Evolutionary conservation across 1,140 invertebrate genomes (phyloP).

Genomic region (Camponotus floridanus): DNA sequence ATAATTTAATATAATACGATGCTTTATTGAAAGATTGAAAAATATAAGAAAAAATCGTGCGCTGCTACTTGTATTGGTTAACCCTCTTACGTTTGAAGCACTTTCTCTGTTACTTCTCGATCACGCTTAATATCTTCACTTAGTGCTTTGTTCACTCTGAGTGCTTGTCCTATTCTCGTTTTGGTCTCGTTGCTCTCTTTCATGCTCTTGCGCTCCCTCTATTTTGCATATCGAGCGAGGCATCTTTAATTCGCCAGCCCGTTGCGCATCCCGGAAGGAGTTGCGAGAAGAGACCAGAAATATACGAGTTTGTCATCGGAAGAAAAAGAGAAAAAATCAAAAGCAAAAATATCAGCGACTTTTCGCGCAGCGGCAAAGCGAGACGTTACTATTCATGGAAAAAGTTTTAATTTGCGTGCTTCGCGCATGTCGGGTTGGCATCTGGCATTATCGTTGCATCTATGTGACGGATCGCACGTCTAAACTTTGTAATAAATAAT

Average conservation of each 20-base stretch:
- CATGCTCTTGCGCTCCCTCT: background rate
- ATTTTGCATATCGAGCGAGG: slow-evolving; percentile 68
- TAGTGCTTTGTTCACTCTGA: slow-evolving; percentile 29
- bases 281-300: slow-evolving; percentile 9
- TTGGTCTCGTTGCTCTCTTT: slow-evolving; percentile 32
- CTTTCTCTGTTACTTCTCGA: slow-evolving; percentile 42
- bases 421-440: background rate
- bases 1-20: background rate
- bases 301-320: slow-evolving; percentile 30
- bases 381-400: slow-evolving; percentile 77
- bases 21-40: background rate
- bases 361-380: slow-evolving; percentile 47
- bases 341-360: slow-evolving; percentile 74
- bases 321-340: slow-evolving; percentile 14
- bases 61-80: background rate
- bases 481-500: slow-evolving; percentile 42
- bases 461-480: slow-evolving; percentile 25
- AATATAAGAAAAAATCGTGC: background rate
- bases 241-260: slow-evolving; percentile 58
- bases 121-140: slow-evolving; percentile 50
- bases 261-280: slow-evolving; percentile 16
- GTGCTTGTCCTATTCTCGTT: slow-evolving; percentile 35
- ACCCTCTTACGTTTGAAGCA: slow-evolving; percentile 21
- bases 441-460: slow-evolving; percentile 22
- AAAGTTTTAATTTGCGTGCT: slow-evolving; percentile 78